These are phyloP conservation scores for Malaclemys terrapin DNA, from an alignment of 2,113 vertebrate genomes.

Conservation along the genomic window DNA sequence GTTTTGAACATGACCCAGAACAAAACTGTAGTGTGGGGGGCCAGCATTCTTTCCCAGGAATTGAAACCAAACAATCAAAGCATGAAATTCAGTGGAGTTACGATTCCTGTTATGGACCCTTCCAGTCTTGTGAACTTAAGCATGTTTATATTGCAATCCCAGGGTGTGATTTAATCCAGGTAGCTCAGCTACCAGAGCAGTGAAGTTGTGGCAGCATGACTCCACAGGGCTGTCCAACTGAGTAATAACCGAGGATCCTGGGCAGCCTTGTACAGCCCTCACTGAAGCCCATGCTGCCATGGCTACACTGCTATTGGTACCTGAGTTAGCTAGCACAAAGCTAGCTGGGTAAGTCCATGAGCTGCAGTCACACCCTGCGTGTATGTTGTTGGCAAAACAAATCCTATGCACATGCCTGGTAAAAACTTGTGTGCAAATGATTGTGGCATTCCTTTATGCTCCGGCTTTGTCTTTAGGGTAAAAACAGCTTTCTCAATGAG, in stretches of 20 bases:
- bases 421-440: not conserved
- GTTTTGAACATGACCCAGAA: slow-evolving; percentile 5
- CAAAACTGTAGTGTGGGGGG: not conserved
- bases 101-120: not conserved
- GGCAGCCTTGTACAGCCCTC: not conserved
- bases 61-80: not conserved
- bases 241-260: not conserved
- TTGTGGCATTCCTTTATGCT: slow-evolving; percentile 14
- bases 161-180: not conserved
- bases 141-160: not conserved
- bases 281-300: not conserved
- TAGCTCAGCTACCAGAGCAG: not conserved
- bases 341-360: not conserved
- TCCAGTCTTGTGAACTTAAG: not conserved
- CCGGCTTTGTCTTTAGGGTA: not conserved
- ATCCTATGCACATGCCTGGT: not conserved
- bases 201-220: not conserved
- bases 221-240: not conserved
- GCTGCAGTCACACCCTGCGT: not conserved
- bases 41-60: not conserved
- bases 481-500: slow-evolving; percentile 12
- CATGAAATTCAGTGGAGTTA: not conserved
- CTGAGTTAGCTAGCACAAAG: not conserved
- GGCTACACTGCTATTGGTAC: not conserved
- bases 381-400: not conserved